Evolutionary conservation across 2,797 vertebrate species (phyloP).

Genomic region (Lerista edwardsae): DNA sequence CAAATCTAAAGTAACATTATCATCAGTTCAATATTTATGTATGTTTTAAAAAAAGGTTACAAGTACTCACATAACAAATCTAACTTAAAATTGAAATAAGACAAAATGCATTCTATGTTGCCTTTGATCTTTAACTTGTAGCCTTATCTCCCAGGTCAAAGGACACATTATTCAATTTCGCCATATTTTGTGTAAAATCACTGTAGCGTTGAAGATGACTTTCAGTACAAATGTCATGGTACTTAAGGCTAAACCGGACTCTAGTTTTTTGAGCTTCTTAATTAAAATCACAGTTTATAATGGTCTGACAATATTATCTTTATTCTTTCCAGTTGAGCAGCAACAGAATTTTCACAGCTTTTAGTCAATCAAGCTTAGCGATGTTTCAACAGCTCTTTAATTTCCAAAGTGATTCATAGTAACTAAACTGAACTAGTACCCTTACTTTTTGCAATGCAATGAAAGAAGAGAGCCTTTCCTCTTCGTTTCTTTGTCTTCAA

Average conservation of each 20-base stretch:
- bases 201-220: constrained; percentile 84
- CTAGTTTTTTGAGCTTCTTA: constrained; percentile 83
- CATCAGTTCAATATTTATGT: constrained; percentile 21
- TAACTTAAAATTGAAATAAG: constrained; percentile 76
- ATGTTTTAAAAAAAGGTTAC: constrained; percentile 52
- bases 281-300: constrained; percentile 84
- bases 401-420: constrained; percentile 72
- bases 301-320: constrained; percentile 82
- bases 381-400: constrained; percentile 69
- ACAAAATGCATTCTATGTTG: constrained; percentile 76
- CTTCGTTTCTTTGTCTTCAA: constrained; percentile 36
- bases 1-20: constrained; percentile 20
- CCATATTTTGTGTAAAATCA: constrained; percentile 84
- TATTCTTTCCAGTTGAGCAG: constrained; percentile 82
- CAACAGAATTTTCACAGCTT: constrained; percentile 79
- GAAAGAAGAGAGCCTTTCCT: constrained; percentile 42
- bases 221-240: constrained; percentile 86
- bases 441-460: constrained; percentile 58
- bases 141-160: constrained; percentile 80
- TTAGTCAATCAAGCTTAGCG: constrained; percentile 79
- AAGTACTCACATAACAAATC: constrained; percentile 67
- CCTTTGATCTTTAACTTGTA: constrained; percentile 84
- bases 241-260: constrained; percentile 82
- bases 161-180: constrained; percentile 85
- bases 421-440: constrained; percentile 59